phyloP scores from a whole-genome alignment of 2,113 vertebrate genomes.

The Naja naja region DNA sequence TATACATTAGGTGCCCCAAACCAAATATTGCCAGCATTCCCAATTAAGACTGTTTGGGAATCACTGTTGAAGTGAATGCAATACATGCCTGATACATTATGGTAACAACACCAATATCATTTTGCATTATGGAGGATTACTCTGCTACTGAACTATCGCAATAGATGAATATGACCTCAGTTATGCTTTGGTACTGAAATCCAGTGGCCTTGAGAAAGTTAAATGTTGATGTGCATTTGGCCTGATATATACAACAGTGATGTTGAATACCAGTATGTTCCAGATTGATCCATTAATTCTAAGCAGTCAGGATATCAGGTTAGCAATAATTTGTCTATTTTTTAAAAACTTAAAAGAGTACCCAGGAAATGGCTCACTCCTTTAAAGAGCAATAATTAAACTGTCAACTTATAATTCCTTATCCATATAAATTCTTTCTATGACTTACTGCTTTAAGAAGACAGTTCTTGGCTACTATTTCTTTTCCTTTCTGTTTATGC shows the following conservation, averaged over 20 bases:
- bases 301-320: conserved; percentile 28
- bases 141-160: neutral
- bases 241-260: neutral
- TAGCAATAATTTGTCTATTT: conserved; percentile 41
- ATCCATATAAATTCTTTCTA: neutral
- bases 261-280: conserved; percentile 19
- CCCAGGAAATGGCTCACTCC: conserved; percentile 50
- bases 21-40: neutral
- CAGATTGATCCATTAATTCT: conserved; percentile 34
- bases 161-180: neutral
- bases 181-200: neutral
- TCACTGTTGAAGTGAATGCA: neutral
- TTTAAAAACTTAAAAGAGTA: conserved; percentile 35
- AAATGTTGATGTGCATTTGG: conserved; percentile 1
- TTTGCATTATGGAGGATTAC: conserved; percentile 23
- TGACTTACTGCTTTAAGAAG: neutral
- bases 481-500: neutral
- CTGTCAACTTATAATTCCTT: conserved; percentile 31
- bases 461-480: neutral
- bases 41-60: neutral
- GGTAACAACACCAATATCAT: neutral
- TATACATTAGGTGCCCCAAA: neutral
- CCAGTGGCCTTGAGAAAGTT: neutral
- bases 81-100: neutral
- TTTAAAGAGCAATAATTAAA: conserved; percentile 18